A percentile compares a stretch with the other conserved stretches of the same genome.
phyloP scores from a whole-genome alignment of 2,888 invertebrate species.

The Chalcis sispes region DNA sequence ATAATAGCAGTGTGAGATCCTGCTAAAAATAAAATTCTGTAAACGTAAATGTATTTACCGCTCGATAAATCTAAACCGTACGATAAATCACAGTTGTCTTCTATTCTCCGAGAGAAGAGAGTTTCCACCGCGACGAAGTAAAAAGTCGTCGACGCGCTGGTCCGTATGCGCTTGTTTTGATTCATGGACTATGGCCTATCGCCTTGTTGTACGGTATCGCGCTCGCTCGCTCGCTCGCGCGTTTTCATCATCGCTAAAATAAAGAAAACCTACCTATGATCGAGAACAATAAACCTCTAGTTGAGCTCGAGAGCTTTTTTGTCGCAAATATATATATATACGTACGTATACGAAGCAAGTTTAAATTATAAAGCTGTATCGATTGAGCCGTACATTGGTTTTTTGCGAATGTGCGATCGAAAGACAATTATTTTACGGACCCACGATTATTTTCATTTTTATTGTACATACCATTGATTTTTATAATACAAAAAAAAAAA shows the following conservation, averaged over 20 bases:
- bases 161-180: conserved; percentile 40
- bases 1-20: too few relatives aligned
- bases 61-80: conserved; percentile 36
- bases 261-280: conserved; percentile 24
- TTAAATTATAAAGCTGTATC: too few relatives aligned
- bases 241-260: conserved; percentile 28
- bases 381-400: too few relatives aligned
- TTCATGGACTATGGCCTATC: conserved; percentile 55
- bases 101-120: conserved; percentile 39
- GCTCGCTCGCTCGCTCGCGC: conserved; percentile 2
- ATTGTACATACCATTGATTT: too few relatives aligned
- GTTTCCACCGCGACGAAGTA: conserved; percentile 4
- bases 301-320: too few relatives aligned
- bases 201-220: conserved; percentile 26
- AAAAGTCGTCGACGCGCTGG: conserved; percentile 38
- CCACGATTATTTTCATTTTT: too few relatives aligned
- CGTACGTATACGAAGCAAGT: too few relatives aligned
- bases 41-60: conserved; percentile 41
- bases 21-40: conserved; percentile 41
- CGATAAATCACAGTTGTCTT: conserved; percentile 50
- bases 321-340: too few relatives aligned
- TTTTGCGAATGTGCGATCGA: too few relatives aligned
- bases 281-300: too few relatives aligned
- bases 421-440: too few relatives aligned
- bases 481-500: too few relatives aligned